These are phyloP conservation scores for Alfaro cultratus DNA, from an alignment of 2,797 vertebrate genomes.

Conservation along the genomic window DNA sequence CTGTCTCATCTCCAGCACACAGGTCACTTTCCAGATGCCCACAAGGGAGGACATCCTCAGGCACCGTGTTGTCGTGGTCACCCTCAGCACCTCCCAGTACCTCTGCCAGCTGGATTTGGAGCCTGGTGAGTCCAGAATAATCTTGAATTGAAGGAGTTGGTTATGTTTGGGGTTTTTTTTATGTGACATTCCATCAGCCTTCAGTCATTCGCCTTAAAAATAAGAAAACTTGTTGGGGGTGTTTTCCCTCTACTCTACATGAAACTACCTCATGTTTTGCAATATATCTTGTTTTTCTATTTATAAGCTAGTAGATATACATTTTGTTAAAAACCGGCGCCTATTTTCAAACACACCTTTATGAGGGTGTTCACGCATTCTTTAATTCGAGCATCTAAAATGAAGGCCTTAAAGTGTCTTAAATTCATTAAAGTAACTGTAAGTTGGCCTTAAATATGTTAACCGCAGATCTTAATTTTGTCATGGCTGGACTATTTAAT, in stretches of 20 bases:
- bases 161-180: background rate
- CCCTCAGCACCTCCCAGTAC: conserved; percentile 98
- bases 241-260: background rate
- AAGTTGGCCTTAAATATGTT: too few species aligned
- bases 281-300: background rate
- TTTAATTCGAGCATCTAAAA: too few species aligned
- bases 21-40: conserved; percentile 98
- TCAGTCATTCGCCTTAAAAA: background rate
- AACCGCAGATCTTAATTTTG: too few species aligned
- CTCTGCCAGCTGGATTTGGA: conserved; percentile 98
- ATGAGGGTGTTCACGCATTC: background rate
- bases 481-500: too few species aligned
- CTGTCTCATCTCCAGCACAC: conserved; percentile 97
- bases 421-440: too few species aligned
- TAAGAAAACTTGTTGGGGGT: too few species aligned
- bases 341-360: background rate
- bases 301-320: background rate
- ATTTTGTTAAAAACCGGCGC: background rate
- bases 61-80: conserved; percentile 96
- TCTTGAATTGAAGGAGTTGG: background rate
- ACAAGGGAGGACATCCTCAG: conserved; percentile 95
- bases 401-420: too few species aligned
- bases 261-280: background rate
- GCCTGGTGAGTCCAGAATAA: conserved; percentile 82
- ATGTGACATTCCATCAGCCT: background rate